Conservation (phyloP, 1,140 invertebrate genomes). For the Helicoverpa zea region DNA sequence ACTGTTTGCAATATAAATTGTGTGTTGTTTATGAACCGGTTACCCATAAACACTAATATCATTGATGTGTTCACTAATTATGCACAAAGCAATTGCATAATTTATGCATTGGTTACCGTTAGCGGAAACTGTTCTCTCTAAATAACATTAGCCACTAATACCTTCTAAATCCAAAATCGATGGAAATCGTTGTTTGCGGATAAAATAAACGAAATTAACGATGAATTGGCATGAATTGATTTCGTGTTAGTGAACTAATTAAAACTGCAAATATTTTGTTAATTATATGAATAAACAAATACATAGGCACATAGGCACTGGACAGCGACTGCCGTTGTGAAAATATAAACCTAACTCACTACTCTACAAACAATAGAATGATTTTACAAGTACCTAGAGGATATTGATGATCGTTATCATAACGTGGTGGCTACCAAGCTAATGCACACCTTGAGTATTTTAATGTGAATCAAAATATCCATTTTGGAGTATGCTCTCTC, state of each 20-base stretch:
- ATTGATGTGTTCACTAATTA: constrained; percentile 43
- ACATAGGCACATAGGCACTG: too few relatives aligned
- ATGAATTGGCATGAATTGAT: constrained; percentile 3
- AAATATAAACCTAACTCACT: too few relatives aligned
- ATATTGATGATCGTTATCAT: too few relatives aligned
- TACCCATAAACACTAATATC: constrained; percentile 35
- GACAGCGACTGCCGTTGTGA: too few relatives aligned
- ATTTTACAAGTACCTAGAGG: too few relatives aligned
- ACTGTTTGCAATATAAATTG: neutral
- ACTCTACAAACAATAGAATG: too few relatives aligned
- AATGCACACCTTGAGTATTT: too few relatives aligned
- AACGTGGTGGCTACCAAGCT: too few relatives aligned
- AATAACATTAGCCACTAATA: constrained; percentile 39
- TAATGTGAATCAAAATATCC: neutral
- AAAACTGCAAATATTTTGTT: neutral
- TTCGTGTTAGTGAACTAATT: neutral
- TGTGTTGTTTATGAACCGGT: constrained; percentile 16
- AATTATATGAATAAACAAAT: neutral
- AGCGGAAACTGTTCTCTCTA: constrained; percentile 4
- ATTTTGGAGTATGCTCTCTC: neutral
- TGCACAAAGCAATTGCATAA: constrained; percentile 44
- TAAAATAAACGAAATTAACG: neutral
- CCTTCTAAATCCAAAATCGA: constrained; percentile 24
- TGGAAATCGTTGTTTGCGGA: constrained; percentile 17
- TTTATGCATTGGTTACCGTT: constrained; percentile 27